Conservation (phyloP, 2,888 invertebrate species). For the Phragmatobia fuliginosa region DNA sequence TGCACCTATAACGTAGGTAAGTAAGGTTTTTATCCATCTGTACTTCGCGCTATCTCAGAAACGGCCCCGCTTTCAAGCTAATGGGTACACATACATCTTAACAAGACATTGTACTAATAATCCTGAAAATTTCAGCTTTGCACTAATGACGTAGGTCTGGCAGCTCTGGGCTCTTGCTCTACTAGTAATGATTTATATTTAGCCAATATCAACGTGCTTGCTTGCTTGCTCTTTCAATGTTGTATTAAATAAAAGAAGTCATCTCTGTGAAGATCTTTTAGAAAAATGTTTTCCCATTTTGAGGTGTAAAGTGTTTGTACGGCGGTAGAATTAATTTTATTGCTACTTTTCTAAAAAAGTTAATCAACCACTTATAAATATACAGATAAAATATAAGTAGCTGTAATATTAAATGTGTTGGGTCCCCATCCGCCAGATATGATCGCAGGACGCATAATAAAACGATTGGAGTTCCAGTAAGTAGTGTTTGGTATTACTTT, state of each 20-base stretch:
- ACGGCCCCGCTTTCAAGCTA: too few relatives aligned
- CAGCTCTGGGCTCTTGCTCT: too few relatives aligned
- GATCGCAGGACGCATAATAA: constrained; percentile 66
- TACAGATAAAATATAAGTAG: constrained; percentile 23
- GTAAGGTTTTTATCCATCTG: too few relatives aligned
- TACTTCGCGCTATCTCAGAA: too few relatives aligned
- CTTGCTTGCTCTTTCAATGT: too few relatives aligned
- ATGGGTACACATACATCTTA: too few relatives aligned
- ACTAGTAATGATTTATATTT: too few relatives aligned
- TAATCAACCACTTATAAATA: constrained; percentile 13
- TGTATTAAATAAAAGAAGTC: background rate
- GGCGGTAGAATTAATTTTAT: background rate
- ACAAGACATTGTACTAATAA: too few relatives aligned
- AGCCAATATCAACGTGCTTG: too few relatives aligned
- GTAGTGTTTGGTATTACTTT: constrained; percentile 57
- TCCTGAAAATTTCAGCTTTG: too few relatives aligned
- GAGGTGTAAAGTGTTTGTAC: background rate
- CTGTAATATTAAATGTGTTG: constrained; percentile 46
- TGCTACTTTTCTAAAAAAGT: background rate
- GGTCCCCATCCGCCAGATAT: constrained; percentile 57
- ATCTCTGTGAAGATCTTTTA: background rate
- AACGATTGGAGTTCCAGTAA: constrained; percentile 68
- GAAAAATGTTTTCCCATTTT: background rate
- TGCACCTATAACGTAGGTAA: too few relatives aligned
- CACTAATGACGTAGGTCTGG: too few relatives aligned